Conservation (phyloP, 92 coral and sea anemone genomes). For the Ricordea florida region DNA sequence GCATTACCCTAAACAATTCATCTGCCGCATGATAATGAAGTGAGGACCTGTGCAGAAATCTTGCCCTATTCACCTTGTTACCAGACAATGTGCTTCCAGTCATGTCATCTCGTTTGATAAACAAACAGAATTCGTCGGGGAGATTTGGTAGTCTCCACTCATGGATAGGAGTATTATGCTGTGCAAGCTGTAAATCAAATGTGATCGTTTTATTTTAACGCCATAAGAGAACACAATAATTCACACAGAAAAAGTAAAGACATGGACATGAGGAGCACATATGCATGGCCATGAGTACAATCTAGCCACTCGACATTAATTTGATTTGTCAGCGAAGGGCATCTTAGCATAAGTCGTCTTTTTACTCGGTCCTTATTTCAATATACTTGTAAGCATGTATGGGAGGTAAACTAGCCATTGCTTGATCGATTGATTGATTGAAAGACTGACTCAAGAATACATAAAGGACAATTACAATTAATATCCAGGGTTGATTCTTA, state of each 20-base stretch:
- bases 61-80: constrained; percentile 59
- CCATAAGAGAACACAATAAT: not conserved
- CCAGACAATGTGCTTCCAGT: constrained; percentile 75
- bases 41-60: not conserved
- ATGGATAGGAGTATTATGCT: constrained; percentile 74
- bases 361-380: not conserved
- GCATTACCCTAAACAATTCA: too few relatives aligned
- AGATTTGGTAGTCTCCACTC: constrained; percentile 56
- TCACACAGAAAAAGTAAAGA: not conserved
- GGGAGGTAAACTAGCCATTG: not conserved
- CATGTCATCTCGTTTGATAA: constrained; percentile 82
- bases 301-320: not conserved
- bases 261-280: not conserved
- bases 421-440: not conserved
- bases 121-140: constrained; percentile 62
- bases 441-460: not conserved
- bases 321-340: too few relatives aligned
- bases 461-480: not conserved
- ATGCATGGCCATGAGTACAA: not conserved
- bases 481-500: not conserved
- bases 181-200: constrained; percentile 59
- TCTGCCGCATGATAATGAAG: too few relatives aligned
- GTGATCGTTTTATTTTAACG: too few relatives aligned
- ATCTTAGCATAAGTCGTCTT: too few relatives aligned
- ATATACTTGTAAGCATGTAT: not conserved